Percentiles rank a stretch among this genome's conserved stretches.
phyloP scores from a whole-genome alignment of 2,113 vertebrate genomes.

The Archilochus colubris region DNA sequence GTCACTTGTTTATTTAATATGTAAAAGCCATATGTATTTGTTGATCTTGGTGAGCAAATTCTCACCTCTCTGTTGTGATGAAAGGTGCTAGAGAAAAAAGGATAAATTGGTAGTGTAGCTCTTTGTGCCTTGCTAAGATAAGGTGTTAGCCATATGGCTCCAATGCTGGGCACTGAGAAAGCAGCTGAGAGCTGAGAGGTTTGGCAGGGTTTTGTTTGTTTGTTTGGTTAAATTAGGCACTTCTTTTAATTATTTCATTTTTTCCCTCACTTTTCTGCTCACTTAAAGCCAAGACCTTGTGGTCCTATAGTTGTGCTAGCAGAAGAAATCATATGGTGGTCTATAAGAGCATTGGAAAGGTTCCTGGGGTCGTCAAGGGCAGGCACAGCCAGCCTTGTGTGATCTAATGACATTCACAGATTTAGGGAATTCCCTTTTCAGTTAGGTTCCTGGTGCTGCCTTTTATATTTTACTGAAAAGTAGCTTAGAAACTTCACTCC shows the following conservation, averaged over 20 bases:
- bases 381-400: not conserved
- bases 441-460: not conserved
- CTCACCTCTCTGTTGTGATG: not conserved
- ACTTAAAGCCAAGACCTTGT: not conserved
- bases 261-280: not conserved
- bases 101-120: not conserved
- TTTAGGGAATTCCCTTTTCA: not conserved
- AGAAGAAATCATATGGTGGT: not conserved
- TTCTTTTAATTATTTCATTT: not conserved
- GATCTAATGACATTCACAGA: not conserved
- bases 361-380: not conserved
- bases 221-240: not conserved
- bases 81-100: not conserved
- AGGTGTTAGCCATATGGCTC: not conserved
- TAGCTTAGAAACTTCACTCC: not conserved
- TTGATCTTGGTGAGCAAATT: not conserved
- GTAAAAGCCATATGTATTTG: not conserved
- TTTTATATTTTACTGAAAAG: not conserved
- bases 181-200: not conserved
- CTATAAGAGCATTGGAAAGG: not conserved
- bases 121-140: slow-evolving; percentile 23
- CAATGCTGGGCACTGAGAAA: not conserved
- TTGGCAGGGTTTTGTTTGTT: not conserved
- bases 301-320: not conserved
- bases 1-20: not conserved